A percentile compares a stretch with the other conserved stretches of the same genome.
phyloP scores from a whole-genome alignment of 2,113 vertebrate species.

The Scomber colias region DNA sequence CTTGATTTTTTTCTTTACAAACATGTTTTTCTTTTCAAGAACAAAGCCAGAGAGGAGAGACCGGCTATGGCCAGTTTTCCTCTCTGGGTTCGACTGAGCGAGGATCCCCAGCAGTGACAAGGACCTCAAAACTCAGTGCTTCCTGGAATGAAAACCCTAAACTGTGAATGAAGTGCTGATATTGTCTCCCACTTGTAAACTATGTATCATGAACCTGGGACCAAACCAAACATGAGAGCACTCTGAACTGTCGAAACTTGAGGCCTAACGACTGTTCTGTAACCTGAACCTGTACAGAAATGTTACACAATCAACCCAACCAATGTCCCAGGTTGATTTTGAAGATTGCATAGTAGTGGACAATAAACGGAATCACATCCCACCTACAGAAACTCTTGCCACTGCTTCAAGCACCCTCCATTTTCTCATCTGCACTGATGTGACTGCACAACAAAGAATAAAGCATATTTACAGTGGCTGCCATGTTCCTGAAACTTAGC shows the following conservation, averaged over 20 bases:
- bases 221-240: background rate
- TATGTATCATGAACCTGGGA: slow-evolving; percentile 1
- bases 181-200: slow-evolving; percentile 24
- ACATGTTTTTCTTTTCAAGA: slow-evolving; percentile 23
- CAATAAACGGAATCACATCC: slow-evolving; percentile 12
- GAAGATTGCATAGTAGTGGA: slow-evolving; percentile 50
- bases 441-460: slow-evolving; percentile 3
- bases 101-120: slow-evolving; percentile 11
- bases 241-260: background rate
- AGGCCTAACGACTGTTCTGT: background rate
- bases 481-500: background rate
- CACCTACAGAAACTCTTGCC: background rate
- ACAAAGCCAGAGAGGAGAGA: slow-evolving; percentile 25
- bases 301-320: background rate
- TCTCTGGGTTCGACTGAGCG: slow-evolving; percentile 16
- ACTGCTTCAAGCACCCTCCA: background rate
- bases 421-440: slow-evolving; percentile 28
- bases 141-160: slow-evolving; percentile 12
- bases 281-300: background rate
- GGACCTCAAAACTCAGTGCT: slow-evolving; percentile 12
- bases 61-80: slow-evolving; percentile 19
- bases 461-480: slow-evolving; percentile 45
- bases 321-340: slow-evolving; percentile 6
- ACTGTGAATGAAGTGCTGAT: slow-evolving; percentile 4
- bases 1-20: slow-evolving; percentile 21